phyloP scores from a whole-genome alignment of 2,888 invertebrate species.

The Merodon equestris region DNA sequence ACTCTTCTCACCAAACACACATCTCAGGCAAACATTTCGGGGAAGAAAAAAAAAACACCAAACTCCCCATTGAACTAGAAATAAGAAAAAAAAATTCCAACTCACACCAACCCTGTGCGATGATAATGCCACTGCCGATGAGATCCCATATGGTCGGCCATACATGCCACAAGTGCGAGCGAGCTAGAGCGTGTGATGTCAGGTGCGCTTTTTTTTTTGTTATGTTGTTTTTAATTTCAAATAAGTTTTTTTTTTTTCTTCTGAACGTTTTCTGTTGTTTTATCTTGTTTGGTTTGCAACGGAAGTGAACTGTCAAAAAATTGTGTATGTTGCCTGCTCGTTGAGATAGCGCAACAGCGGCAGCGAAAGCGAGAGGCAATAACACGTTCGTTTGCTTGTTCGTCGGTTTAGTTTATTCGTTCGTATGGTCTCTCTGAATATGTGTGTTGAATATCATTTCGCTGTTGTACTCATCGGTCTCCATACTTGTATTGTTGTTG shows the following conservation, averaged over 20 bases:
- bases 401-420: no score
- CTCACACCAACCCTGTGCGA: slow-evolving; percentile 62
- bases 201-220: slow-evolving; percentile 69
- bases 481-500: slow-evolving; percentile 11
- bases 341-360: slow-evolving; percentile 28
- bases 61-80: no score
- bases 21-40: background rate
- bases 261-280: slow-evolving; percentile 62
- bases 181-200: slow-evolving; percentile 54
- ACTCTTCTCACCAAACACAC: slow-evolving; percentile 31
- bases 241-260: slow-evolving; percentile 60
- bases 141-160: slow-evolving; percentile 60
- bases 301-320: slow-evolving; percentile 68
- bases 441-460: slow-evolving; percentile 65
- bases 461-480: slow-evolving; percentile 5
- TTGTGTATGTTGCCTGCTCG: slow-evolving; percentile 49
- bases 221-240: slow-evolving; percentile 67
- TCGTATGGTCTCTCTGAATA: background rate
- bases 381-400: background rate
- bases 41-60: background rate
- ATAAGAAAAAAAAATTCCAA: slow-evolving; percentile 37
- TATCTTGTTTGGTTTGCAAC: slow-evolving; percentile 68
- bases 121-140: slow-evolving; percentile 43
- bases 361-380: slow-evolving; percentile 48
- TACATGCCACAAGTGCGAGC: slow-evolving; percentile 36